phyloP scores from a whole-genome alignment of 2,113 vertebrate species.

The Oncorhynchus gorbuscha region DNA sequence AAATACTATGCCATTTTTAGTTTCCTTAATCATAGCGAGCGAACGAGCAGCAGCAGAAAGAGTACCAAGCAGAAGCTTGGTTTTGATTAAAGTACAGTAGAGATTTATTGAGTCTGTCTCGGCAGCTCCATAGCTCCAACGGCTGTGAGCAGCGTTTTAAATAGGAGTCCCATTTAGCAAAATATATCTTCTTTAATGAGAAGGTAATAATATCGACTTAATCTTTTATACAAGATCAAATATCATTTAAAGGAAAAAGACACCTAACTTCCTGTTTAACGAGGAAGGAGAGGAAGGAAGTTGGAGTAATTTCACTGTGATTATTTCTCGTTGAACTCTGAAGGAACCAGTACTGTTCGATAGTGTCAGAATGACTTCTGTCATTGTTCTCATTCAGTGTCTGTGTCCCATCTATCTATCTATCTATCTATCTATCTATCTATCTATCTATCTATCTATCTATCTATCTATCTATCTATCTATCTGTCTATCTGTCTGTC shows the following conservation, averaged over 20 bases:
- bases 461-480: too few relatives aligned
- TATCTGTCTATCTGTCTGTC: too few relatives aligned
- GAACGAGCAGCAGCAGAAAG: constrained; percentile 50
- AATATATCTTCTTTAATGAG: constrained; percentile 75
- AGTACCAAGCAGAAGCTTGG: constrained; percentile 49
- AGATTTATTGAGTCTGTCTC: constrained; percentile 72
- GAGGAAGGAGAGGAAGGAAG: background rate
- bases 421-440: too few relatives aligned
- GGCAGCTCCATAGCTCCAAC: background rate
- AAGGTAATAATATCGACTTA: constrained; percentile 76
- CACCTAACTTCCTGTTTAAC: background rate
- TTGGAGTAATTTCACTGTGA: too few relatives aligned
- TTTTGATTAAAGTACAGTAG: constrained; percentile 68
- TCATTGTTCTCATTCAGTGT: too few relatives aligned
- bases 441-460: too few relatives aligned
- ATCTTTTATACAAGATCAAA: constrained; percentile 63
- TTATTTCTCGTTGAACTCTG: too few relatives aligned
- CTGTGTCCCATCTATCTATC: too few relatives aligned
- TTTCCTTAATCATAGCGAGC: constrained; percentile 70
- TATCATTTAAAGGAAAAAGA: background rate
- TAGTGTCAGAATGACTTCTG: too few relatives aligned
- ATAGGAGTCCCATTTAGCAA: constrained; percentile 77
- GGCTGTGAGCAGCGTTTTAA: constrained; percentile 72
- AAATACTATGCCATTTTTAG: constrained; percentile 76
- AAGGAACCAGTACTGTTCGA: too few relatives aligned